phyloP scores from a whole-genome alignment of 2,888 invertebrate species.

The Urechis unicinctus region DNA sequence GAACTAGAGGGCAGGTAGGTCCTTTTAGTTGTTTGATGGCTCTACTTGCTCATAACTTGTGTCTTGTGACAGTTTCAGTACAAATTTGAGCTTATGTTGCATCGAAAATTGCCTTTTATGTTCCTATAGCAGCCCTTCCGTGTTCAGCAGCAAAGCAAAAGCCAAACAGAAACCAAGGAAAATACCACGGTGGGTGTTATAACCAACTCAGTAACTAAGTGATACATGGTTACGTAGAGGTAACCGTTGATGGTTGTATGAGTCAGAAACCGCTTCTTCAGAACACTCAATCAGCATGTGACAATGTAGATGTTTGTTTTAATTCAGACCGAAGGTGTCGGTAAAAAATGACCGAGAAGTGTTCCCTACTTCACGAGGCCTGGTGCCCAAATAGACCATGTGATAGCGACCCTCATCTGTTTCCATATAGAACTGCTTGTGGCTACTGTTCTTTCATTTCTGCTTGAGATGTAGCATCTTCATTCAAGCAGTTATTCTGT shows the following conservation, averaged over 20 bases:
- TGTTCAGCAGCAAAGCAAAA: constrained; percentile 30
- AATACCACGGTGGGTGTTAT: neutral
- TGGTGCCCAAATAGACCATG: constrained; percentile 15
- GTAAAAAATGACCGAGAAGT: constrained; percentile 3
- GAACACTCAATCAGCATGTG: no score
- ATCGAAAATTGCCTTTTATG: no score
- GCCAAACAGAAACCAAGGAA: constrained; percentile 5
- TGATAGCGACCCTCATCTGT: neutral
- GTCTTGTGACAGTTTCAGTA: neutral
- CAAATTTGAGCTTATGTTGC: no score
- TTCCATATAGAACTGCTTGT: neutral
- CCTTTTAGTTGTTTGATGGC: neutral
- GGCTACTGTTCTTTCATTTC: neutral
- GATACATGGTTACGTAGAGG: no score
- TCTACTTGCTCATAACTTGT: neutral
- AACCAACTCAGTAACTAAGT: no score
- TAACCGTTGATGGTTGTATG: no score
- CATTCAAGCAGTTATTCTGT: no score
- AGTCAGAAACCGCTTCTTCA: no score
- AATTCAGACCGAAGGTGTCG: neutral
- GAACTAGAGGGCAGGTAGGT: constrained; percentile 49
- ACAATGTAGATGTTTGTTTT: neutral
- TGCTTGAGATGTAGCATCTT: no score
- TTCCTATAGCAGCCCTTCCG: constrained; percentile 28
- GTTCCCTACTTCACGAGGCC: constrained; percentile 15